These are phyloP conservation scores for Drepana falcataria DNA, from an alignment of 2,888 invertebrate genomes.

Conservation along the genomic window DNA sequence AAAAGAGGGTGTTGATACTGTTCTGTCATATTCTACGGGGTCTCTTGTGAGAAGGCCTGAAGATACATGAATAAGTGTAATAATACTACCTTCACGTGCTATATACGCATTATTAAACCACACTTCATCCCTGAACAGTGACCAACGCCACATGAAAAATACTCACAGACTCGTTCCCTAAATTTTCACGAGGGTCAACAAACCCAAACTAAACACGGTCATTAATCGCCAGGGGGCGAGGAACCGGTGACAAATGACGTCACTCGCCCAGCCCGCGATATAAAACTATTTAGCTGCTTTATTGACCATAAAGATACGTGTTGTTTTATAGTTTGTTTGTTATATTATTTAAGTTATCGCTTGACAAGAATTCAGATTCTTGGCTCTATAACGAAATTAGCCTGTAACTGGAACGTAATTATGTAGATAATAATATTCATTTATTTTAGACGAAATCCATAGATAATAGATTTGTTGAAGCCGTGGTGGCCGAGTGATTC, in stretches of 20 bases:
- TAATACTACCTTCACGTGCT: too few relatives aligned
- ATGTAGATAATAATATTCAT: too few relatives aligned
- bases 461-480: too few relatives aligned
- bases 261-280: slow-evolving; percentile 22
- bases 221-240: slow-evolving; percentile 37
- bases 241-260: slow-evolving; percentile 50
- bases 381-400: not conserved
- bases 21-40: too few relatives aligned
- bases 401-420: too few relatives aligned
- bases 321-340: slow-evolving; percentile 17
- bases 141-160: not conserved
- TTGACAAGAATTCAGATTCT: not conserved
- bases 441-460: too few relatives aligned
- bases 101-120: not conserved
- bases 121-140: not conserved
- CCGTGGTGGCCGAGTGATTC: too few relatives aligned
- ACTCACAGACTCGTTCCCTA: not conserved
- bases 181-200: not conserved
- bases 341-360: slow-evolving; percentile 12
- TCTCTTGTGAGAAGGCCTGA: too few relatives aligned
- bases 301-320: slow-evolving; percentile 47
- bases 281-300: slow-evolving; percentile 57
- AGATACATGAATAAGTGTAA: too few relatives aligned
- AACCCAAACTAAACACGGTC: slow-evolving; percentile 12
- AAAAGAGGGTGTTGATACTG: too few relatives aligned